Percentiles rank a stretch among this genome's conserved stretches.
These are phyloP conservation scores for Steromphala cineraria DNA, from an alignment of 2,888 invertebrate genomes.

Conservation along the genomic window DNA sequence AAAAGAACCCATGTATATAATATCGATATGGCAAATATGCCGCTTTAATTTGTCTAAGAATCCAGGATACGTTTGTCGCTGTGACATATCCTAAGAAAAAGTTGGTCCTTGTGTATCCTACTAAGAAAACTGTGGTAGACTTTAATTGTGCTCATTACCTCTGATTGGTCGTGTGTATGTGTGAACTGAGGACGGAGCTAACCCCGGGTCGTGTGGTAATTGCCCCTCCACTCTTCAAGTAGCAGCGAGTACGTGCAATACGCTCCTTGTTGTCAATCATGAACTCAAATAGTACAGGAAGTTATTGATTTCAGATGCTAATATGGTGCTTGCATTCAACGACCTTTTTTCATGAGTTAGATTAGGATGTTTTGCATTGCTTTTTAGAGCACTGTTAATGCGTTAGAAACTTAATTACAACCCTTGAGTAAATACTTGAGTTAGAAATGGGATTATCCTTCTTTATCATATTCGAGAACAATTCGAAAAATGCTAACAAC, in stretches of 20 bases:
- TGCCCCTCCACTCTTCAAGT: not conserved
- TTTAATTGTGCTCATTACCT: not conserved
- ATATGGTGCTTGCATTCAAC: not conserved
- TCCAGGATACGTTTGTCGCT: no score
- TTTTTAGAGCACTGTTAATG: not conserved
- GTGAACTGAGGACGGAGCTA: not conserved
- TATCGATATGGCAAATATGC: no score
- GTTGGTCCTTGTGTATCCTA: no score
- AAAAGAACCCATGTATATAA: no score
- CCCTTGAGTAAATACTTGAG: no score
- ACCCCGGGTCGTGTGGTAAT: not conserved
- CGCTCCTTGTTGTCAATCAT: not conserved
- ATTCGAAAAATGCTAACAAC: no score
- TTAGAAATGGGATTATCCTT: no score
- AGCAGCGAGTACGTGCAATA: not conserved
- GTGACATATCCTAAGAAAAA: no score
- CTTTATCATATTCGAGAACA: no score
- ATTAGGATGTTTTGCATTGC: not conserved
- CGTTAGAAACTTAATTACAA: not conserved
- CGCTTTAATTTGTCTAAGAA: no score
- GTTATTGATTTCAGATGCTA: not conserved
- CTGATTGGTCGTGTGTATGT: not conserved
- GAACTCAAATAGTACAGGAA: not conserved
- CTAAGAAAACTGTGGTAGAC: not conserved
- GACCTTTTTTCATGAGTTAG: not conserved